These are phyloP conservation scores for Eupelmus urozonus DNA, from an alignment of 2,888 invertebrate species.

Conservation along the genomic window DNA sequence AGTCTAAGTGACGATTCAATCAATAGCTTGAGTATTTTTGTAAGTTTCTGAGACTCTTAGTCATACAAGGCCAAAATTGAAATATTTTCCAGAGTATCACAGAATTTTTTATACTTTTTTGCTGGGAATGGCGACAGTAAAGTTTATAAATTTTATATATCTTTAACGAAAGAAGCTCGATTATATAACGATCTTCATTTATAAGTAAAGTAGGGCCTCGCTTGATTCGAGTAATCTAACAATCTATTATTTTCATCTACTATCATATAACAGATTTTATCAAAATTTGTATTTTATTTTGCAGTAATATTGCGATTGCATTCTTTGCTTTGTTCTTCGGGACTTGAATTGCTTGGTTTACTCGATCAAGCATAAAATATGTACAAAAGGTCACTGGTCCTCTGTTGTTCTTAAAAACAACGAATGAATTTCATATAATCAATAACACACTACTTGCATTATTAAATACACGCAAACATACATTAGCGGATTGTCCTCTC, in stretches of 20 bases:
- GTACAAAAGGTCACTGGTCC: constrained; percentile 59
- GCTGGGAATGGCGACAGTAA: constrained; percentile 45
- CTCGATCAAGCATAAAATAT: constrained; percentile 54
- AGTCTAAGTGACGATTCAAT: constrained; percentile 47
- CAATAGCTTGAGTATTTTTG: constrained; percentile 54
- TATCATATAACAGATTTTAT: constrained; percentile 46
- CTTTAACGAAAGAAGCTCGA: constrained; percentile 46
- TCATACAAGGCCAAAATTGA: constrained; percentile 58
- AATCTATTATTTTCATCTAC: constrained; percentile 31
- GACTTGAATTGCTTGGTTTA: constrained; percentile 45
- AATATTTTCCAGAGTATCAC: constrained; percentile 63
- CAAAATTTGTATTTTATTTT: constrained; percentile 42
- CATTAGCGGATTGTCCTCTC: constrained; percentile 43
- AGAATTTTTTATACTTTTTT: constrained; percentile 61
- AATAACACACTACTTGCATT: constrained; percentile 46
- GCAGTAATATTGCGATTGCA: constrained; percentile 27
- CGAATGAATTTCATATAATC: constrained; percentile 32
- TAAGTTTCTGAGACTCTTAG: constrained; percentile 41
- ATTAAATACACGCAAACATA: constrained; percentile 54
- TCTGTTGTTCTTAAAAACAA: constrained; percentile 50
- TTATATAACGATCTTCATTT: constrained; percentile 33
- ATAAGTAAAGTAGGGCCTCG: constrained; percentile 32
- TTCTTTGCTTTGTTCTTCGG: constrained; percentile 47
- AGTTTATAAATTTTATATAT: constrained; percentile 39
- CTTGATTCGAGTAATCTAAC: constrained; percentile 41